Base-by-base conservation (phyloP, 2,797 vertebrate genomes). In the Crypturellus tataupa region DNA sequence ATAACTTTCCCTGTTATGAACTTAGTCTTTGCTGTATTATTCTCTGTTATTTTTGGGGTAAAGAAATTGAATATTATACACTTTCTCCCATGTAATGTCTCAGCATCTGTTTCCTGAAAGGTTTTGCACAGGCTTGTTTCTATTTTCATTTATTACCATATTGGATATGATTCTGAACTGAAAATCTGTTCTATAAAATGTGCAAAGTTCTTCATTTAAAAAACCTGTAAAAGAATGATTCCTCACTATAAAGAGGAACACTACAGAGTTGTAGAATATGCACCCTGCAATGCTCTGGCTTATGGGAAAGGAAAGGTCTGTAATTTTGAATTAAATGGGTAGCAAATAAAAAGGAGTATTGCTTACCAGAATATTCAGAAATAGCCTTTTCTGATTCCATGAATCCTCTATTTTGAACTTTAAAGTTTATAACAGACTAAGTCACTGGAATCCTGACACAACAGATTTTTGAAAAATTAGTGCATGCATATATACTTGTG, bases 31-130 rank as follows among this genome's bases (percentile, higher is more conserved):
- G 16, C 14, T 91, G 7, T 47, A 21, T 58, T 71, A 89, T 37
- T 53, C 44, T 49, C 7, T 35, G 9, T 69, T 80, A 37, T 80
- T 94, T 89, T 80, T 63, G 39, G 53, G n/a, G 21, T 80, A 72
- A 87, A 78, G 31, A 68, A 10, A 49, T 82, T 51, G 44, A 81
- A 51, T 46, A 44, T 6, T 75, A 6, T n/a, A 27, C 5, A 68
- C 18, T 23, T 84, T 27, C 86, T 81, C 58, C 49, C 46, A 80
- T 64, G 85, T 93, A 47, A n/a, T 70, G 33, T 49, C 91, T 83
- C 49, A 89, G 62, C 68, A 92, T 95, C 75, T 96, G 80, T 92
- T 93, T 92, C 35, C 85, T 86, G 55, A 60, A 77, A 94, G 42
- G 24, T 91, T 92, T 94, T 87, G 18, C 11, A 19, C 90, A 60